Evolutionary conservation across 2,888 invertebrate species (phyloP), one percentile per base, ranked within the genome.

Genomic region (Melanchra persicariae): DNA sequence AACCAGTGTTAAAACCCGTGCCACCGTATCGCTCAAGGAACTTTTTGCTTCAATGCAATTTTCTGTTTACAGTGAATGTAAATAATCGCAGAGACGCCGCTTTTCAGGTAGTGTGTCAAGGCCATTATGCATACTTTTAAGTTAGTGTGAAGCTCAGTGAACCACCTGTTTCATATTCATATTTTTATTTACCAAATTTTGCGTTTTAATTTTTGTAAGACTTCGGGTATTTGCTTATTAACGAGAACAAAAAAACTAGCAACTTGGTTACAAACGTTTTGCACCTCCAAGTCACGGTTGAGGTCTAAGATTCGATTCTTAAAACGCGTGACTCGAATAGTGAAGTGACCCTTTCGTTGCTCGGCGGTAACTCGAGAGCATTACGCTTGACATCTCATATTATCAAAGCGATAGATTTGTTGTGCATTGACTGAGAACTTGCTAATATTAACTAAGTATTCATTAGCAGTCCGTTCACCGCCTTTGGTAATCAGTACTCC

Each of bases 71-170:
- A 70, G 85, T 85, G 83, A 73, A 60, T 81, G 82, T 85, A 79
- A 87, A 77, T 74, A 75, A 70, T 68, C 60, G 60, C 79, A 66
- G 73, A 70, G 70, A 67, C 65, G 77, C 74, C 81, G 69, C 73
- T 79, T 87, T 83, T 85, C 74, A 86, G 87, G 87, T 86, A 85
- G 59, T 84, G 78, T 86, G 87, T 84, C 87, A 87, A 86, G 87
- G 87, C 69, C 76, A 69, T 78, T 75, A 62, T 68, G 47, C 22
- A 54, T 84, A 70, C n/a, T 47, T 65, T 5, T 62, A 68, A 52
- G 70, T 66, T 72, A 43, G 6, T 47, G 24, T 47, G 51, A 40
- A 52, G 66, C 49, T 61, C 61, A 24, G 17, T 19, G 47, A 54
- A 62, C 49, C 52, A 63, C 30, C 57, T 69, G 54, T 26, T 24